Base-by-base conservation (phyloP, 2,888 invertebrate species). In the Erynnis tages region DNA sequence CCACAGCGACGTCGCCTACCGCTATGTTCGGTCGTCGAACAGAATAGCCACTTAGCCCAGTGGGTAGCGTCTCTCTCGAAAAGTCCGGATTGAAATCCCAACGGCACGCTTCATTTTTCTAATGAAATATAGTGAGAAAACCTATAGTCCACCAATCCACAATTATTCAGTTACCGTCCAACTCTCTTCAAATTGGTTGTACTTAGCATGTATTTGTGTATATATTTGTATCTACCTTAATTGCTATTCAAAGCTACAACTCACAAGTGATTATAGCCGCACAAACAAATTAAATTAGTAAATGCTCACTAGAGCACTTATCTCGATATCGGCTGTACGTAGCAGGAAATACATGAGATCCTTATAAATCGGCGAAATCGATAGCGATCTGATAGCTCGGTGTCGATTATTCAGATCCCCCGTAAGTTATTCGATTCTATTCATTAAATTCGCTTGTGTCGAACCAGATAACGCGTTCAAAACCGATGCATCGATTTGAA, bases 391-490 rank as follows among this genome's bases (percentile, higher is more conserved):
- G 79, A 86, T 84, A 77, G 80, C 77, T 72, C 73, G 69, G 85
- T 82, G 86, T 84, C 87, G 86, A 88, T 88, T 87, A 88, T 86
- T 80, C 79, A 77, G 82, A 84, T 80, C 75, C 75, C 73, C 72
- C 77, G 82, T 85, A 83, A 86, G 76, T 86, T 87, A 85, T 83
- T 77, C 79, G 78, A 74, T 75, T 80, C 82, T 76, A 85, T 87
- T 87, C 86, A 85, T 84, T 87, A 78, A 81, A 82, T 79, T 74
- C 72, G 68, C 70, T 76, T 69, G 71, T 71, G 67, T 67, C 67
- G 69, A 71, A 69, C 69, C 67, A 77, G 85, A 84, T 85, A 84
- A 75, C 78, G 77, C 73, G 78, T 79, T 79, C 71, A 73, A 73
- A 76, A 78, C 77, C 79, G 71, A 77, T 79, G 74, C 72, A 79